A percentile compares a stretch with the other conserved stretches of the same genome.
phyloP scores from a whole-genome alignment of 2,113 vertebrate species.

The Thunnus maccoyii region DNA sequence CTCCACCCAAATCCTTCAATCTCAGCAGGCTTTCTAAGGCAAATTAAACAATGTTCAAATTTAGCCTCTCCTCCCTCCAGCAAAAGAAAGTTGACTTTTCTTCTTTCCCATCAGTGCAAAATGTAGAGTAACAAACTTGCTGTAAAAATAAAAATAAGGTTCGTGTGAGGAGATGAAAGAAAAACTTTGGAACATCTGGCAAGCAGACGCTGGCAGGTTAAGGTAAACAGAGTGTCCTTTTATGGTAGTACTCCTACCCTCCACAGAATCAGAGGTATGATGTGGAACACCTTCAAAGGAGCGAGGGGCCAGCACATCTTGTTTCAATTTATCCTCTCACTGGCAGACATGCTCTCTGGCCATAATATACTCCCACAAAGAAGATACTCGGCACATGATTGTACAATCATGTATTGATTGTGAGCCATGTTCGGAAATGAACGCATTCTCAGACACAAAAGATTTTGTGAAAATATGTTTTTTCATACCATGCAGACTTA shows the following conservation, averaged over 20 bases:
- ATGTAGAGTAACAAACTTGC: conserved; percentile 73
- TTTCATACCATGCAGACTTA: conserved; percentile 11
- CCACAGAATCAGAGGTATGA: conserved; percentile 81
- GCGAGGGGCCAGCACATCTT: conserved; percentile 83
- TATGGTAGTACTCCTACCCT: conserved; percentile 80
- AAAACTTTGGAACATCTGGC: conserved; percentile 84
- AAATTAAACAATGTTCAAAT: conserved; percentile 81
- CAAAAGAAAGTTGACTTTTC: conserved; percentile 71
- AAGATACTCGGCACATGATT: conserved; percentile 59
- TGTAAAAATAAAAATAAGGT: conserved; percentile 75
- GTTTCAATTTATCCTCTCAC: conserved; percentile 83
- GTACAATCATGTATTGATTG: conserved; percentile 47
- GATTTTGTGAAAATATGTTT: conserved; percentile 32
- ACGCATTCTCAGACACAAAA: conserved; percentile 55
- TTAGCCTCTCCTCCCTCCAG: conserved; percentile 67
- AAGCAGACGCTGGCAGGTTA: conserved; percentile 84
- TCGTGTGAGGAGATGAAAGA: conserved; percentile 82
- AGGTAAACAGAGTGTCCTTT: conserved; percentile 86
- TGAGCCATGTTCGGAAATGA: conserved; percentile 28
- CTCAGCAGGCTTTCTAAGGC: conserved; percentile 67
- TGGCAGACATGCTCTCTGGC: conserved; percentile 76
- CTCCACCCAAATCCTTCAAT: conserved; percentile 65
- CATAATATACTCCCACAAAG: conserved; percentile 75
- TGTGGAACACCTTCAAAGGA: conserved; percentile 87
- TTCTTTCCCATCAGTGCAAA: conserved; percentile 62